Percentiles rank a stretch among this genome's conserved stretches.
These are phyloP conservation scores for Syrista parreyssii DNA, from an alignment of 2,888 invertebrate genomes.

Conservation along the genomic window DNA sequence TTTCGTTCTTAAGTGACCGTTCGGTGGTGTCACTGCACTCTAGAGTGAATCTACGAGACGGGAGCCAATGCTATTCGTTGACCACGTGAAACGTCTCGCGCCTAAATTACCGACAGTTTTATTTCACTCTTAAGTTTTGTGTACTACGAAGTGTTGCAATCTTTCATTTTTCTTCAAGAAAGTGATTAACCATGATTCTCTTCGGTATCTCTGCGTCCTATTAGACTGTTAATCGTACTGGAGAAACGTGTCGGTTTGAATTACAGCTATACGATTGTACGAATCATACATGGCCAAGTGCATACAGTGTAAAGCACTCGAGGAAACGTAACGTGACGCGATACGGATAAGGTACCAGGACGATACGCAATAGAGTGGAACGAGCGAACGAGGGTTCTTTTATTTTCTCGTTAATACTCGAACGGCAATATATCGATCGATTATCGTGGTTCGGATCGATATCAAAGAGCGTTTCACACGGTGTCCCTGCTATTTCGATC, in stretches of 20 bases:
- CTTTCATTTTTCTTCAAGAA: neutral
- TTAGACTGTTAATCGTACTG: neutral
- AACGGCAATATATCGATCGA: neutral
- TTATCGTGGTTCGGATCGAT: neutral
- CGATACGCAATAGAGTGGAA: neutral
- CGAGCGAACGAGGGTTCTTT: neutral
- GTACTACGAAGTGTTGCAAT: neutral
- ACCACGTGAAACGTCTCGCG: neutral
- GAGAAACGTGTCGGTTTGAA: neutral
- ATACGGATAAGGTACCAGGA: neutral
- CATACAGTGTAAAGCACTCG: neutral
- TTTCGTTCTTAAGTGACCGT: neutral
- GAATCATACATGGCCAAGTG: neutral
- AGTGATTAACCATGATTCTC: neutral
- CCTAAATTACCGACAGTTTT: neutral
- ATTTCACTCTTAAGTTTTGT: neutral
- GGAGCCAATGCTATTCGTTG: neutral
- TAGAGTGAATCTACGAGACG: neutral
- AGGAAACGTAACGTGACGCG: neutral
- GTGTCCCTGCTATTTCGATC: neutral
- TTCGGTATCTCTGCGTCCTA: neutral
- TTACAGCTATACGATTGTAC: neutral
- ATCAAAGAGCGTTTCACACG: neutral
- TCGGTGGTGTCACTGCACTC: neutral
- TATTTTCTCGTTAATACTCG: neutral